phyloP scores from a whole-genome alignment of 37 sponge, comb jelly and placozoan genomes.

The Chondrosia reniformis region DNA sequence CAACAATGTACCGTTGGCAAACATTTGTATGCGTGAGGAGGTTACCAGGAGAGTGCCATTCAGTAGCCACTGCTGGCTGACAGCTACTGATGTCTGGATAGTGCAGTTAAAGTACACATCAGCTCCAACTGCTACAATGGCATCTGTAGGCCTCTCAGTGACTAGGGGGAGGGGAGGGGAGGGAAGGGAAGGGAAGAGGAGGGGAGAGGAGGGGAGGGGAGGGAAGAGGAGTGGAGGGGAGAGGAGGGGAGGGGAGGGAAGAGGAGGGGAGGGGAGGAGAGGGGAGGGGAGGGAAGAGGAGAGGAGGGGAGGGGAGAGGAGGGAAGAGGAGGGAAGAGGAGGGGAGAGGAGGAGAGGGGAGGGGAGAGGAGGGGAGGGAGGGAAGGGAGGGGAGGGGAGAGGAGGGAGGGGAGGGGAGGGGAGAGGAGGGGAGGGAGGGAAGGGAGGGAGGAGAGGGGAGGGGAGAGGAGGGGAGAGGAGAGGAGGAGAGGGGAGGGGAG shows the following conservation, averaged over 20 bases:
- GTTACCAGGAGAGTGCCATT: conserved; percentile 19
- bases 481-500: not conserved
- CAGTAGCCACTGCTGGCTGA: conserved; percentile 40
- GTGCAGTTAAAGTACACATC: conserved; percentile 47
- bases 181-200: not conserved
- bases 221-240: no score
- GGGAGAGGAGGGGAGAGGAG: not conserved
- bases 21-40: conserved; percentile 18
- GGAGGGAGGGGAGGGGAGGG: not conserved
- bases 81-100: conserved; percentile 24
- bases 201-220: not conserved
- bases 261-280: not conserved
- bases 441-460: not conserved
- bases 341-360: not conserved
- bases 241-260: not conserved
- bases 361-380: not conserved
- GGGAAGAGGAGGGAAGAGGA: not conserved
- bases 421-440: not conserved
- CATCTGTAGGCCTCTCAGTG: conserved; percentile 27
- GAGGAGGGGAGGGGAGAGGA: not conserved
- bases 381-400: conserved; percentile 14
- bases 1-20: conserved; percentile 26
- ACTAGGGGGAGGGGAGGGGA: conserved; percentile 21
- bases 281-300: conserved; percentile 4
- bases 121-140: conserved; percentile 37